A percentile compares a stretch with the other conserved stretches of the same genome.
phyloP scores from a whole-genome alignment of 2,888 invertebrate genomes.

The Patella ulyssiponensis region DNA sequence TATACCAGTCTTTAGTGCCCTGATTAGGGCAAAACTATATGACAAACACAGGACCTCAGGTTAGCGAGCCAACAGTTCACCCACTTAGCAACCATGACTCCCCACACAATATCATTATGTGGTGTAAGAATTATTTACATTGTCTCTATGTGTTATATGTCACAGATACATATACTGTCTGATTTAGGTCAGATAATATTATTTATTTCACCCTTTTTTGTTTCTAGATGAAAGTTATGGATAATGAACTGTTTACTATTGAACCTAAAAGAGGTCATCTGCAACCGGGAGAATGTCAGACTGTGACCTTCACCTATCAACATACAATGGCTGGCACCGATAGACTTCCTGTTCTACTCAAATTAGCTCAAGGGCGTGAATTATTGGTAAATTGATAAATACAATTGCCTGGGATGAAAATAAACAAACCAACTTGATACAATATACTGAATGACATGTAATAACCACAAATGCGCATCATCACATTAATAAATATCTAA shows the following conservation, averaged over 20 bases:
- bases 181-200: too few relatives aligned
- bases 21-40: background rate
- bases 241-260: slow-evolving; percentile 69
- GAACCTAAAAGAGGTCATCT: slow-evolving; percentile 67
- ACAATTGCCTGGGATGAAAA: background rate
- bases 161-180: too few relatives aligned
- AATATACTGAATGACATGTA: background rate
- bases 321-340: slow-evolving; percentile 71
- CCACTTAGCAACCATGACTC: background rate
- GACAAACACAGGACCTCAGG: background rate
- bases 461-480: background rate
- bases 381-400: slow-evolving; percentile 62
- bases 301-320: slow-evolving; percentile 66
- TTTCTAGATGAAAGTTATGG: slow-evolving; percentile 70
- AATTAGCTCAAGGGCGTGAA: slow-evolving; percentile 69
- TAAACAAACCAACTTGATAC: background rate
- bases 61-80: too few relatives aligned
- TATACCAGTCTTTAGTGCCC: too few relatives aligned
- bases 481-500: background rate
- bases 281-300: slow-evolving; percentile 64
- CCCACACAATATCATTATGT: background rate
- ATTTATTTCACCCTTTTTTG: background rate
- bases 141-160: background rate
- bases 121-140: background rate
- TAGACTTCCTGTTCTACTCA: slow-evolving; percentile 69